A percentile compares a stretch with the other conserved stretches of the same genome.
These are phyloP conservation scores for Diorhabda carinulata DNA, from an alignment of 1,140 invertebrate genomes.

Conservation along the genomic window DNA sequence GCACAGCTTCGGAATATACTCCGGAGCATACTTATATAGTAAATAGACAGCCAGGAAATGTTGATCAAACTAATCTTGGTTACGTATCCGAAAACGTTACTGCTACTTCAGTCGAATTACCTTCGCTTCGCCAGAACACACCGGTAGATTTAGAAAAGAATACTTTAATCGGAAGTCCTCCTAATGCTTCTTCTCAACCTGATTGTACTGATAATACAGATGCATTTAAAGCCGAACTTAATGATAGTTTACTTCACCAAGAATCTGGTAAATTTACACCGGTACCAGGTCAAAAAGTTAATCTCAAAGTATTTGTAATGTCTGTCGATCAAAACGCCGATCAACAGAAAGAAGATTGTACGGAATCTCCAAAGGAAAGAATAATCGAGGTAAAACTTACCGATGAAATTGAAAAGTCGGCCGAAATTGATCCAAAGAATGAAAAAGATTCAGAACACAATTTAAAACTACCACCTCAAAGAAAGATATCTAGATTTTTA, in stretches of 20 bases:
- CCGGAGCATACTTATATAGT: conserved; percentile 51
- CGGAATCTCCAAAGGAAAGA: conserved; percentile 16
- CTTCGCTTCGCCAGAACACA: neutral
- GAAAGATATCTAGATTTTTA: conserved; percentile 75
- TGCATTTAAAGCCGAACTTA: conserved; percentile 34
- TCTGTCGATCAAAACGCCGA: conserved; percentile 23
- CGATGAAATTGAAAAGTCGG: neutral
- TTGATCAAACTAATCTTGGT: conserved; percentile 31
- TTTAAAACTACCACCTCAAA: conserved; percentile 53
- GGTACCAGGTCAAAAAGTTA: conserved; percentile 41
- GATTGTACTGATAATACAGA: conserved; percentile 26
- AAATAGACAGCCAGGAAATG: conserved; percentile 21
- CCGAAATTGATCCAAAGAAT: neutral
- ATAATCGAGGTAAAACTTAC: conserved; percentile 22
- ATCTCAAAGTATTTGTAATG: conserved; percentile 40
- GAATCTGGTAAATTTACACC: conserved; percentile 28
- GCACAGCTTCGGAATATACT: conserved; percentile 54
- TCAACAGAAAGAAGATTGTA: conserved; percentile 1
- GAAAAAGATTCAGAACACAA: conserved; percentile 28
- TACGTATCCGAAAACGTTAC: conserved; percentile 30
- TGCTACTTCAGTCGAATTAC: conserved; percentile 16
- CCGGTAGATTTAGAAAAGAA: neutral
- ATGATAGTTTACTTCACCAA: conserved; percentile 36
- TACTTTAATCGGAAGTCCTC: neutral
- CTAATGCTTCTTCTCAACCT: neutral